Percentiles rank a stretch among this genome's conserved stretches.
phyloP scores from a whole-genome alignment of 2,113 vertebrate species.

The Apus apus region DNA sequence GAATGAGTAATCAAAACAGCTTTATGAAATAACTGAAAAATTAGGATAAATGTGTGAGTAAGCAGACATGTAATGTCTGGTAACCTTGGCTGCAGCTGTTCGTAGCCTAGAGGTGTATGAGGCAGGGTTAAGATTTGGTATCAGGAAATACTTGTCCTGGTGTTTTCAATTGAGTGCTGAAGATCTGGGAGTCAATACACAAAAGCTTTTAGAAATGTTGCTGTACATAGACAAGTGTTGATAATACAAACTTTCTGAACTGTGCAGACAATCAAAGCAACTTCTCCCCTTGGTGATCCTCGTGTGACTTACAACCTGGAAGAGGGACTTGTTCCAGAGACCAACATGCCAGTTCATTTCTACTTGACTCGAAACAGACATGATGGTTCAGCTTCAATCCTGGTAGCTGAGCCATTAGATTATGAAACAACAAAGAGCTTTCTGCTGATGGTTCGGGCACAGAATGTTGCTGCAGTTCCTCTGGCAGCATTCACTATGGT shows the following conservation, averaged over 20 bases:
- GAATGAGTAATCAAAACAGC: neutral
- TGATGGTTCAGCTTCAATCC: conserved; percentile 86
- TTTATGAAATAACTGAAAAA: neutral
- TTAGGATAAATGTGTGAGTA: neutral
- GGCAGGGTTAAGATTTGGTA: neutral
- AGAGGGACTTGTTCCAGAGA: conserved; percentile 88
- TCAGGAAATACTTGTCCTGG: neutral
- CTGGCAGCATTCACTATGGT: conserved; percentile 85
- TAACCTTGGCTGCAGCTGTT: neutral
- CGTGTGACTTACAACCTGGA: conserved; percentile 88
- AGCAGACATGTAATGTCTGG: neutral
- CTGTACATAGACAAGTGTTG: neutral
- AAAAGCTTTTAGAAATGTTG: neutral
- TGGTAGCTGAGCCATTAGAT: conserved; percentile 87
- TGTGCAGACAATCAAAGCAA: conserved; percentile 87
- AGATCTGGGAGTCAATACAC: neutral
- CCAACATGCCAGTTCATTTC: conserved; percentile 89
- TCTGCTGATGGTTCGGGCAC: conserved; percentile 83
- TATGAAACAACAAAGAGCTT: conserved; percentile 87
- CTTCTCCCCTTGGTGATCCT: conserved; percentile 86
- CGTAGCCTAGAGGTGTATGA: neutral
- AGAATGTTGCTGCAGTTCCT: conserved; percentile 87
- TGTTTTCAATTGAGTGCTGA: neutral
- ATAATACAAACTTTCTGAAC: neutral
- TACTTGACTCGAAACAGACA: conserved; percentile 89